Percentiles rank a stretch among this genome's conserved stretches.
Conservation (phyloP, 2,113 vertebrate species). For the Nibea albiflora region DNA sequence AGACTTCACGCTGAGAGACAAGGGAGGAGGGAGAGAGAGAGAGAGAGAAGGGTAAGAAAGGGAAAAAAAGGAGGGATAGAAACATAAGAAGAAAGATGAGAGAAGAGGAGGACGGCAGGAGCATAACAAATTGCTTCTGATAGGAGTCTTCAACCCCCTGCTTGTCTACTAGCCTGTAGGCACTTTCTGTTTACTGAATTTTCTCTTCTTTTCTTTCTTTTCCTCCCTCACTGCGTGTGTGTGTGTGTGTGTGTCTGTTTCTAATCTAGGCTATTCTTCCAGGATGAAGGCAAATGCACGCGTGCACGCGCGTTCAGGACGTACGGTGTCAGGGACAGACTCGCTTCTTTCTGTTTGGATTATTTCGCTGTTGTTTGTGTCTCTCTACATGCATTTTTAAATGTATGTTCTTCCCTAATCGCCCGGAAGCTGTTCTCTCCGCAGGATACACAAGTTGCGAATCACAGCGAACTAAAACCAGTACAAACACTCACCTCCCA, state of each 20-base stretch:
- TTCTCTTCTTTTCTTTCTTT: slow-evolving; percentile 26
- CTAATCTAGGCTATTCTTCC: slow-evolving; percentile 19
- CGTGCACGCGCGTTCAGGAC: background rate
- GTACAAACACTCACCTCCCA: slow-evolving; percentile 89
- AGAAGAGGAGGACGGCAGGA: slow-evolving; percentile 69
- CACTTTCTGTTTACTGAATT: slow-evolving; percentile 73
- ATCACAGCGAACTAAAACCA: background rate
- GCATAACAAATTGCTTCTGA: slow-evolving; percentile 80
- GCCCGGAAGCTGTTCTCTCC: background rate
- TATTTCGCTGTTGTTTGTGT: slow-evolving; percentile 1
- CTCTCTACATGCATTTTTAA: background rate
- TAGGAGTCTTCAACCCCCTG: slow-evolving; percentile 76
- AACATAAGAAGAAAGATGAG: slow-evolving; percentile 70
- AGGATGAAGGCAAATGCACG: background rate
- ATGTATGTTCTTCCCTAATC: background rate
- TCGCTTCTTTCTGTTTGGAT: background rate
- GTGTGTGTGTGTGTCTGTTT: background rate
- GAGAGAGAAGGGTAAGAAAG: slow-evolving; percentile 25
- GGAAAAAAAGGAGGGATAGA: slow-evolving; percentile 55
- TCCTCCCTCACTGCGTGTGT: slow-evolving; percentile 20
- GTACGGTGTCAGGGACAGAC: background rate
- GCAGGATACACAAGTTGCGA: background rate
- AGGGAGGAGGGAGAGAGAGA: slow-evolving; percentile 54
- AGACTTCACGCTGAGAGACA: slow-evolving; percentile 70
- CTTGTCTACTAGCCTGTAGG: slow-evolving; percentile 71